phyloP scores from a whole-genome alignment of 2,888 invertebrate species.

The Nymphalis urticae region DNA sequence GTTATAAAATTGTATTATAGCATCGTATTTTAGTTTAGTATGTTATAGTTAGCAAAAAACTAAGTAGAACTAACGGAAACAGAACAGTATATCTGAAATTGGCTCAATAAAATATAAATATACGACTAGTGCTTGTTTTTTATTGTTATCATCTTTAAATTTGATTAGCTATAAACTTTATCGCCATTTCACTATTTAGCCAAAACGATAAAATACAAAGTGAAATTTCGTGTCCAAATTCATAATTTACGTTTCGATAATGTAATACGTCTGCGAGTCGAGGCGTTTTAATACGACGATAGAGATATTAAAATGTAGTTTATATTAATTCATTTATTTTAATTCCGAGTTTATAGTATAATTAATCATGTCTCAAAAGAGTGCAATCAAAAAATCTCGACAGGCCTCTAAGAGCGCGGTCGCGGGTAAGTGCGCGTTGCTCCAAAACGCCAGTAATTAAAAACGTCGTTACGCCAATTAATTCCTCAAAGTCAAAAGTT shows the following conservation, averaged over 20 bases:
- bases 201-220: conserved; percentile 23
- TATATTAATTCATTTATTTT: conserved; percentile 26
- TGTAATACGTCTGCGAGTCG: conserved; percentile 3
- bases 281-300: conserved; percentile 20
- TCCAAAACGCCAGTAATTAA: conserved; percentile 63
- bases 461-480: conserved; percentile 78
- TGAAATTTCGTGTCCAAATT: conserved; percentile 14
- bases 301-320: conserved; percentile 33
- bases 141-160: conserved; percentile 28
- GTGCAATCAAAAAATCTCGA: conserved; percentile 40
- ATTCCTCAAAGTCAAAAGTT: conserved; percentile 75
- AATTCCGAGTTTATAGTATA: conserved; percentile 38
- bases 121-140: conserved; percentile 28
- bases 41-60: conserved; percentile 8
- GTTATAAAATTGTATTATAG: background rate
- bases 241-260: conserved; percentile 8
- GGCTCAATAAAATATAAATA: conserved; percentile 32
- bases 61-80: conserved; percentile 31
- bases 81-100: conserved; percentile 28
- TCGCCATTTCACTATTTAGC: conserved; percentile 24
- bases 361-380: conserved; percentile 39
- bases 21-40: conserved; percentile 1
- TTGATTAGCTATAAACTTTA: conserved; percentile 23
- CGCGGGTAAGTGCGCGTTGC: conserved; percentile 45
- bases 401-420: conserved; percentile 33